A percentile compares a stretch with the other conserved stretches of the same genome.
Evolutionary conservation across 2,797 vertebrate species (phyloP).

Genomic region (Podarcis siculus): DNA sequence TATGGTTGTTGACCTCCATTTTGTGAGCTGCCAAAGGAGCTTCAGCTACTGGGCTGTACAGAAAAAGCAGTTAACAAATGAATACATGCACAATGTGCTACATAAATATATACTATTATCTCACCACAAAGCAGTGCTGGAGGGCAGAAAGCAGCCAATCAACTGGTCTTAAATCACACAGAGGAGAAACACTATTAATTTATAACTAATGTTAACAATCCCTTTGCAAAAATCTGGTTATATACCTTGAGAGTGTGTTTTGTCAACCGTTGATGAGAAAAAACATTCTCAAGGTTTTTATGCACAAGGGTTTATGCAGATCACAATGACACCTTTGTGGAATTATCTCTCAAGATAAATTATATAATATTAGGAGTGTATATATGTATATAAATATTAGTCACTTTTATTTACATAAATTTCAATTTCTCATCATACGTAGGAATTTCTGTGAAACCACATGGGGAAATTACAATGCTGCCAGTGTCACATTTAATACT

Average conservation of each 20-base stretch:
- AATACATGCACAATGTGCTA: neutral
- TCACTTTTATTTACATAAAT: conserved; percentile 42
- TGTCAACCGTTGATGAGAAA: conserved; percentile 8
- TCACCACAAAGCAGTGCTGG: neutral
- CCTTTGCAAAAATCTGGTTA: neutral
- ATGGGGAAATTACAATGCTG: conserved; percentile 32
- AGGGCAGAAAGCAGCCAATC: neutral
- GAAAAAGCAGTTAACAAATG: neutral
- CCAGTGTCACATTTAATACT: conserved; percentile 29
- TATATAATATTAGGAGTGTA: neutral
- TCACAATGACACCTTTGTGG: neutral
- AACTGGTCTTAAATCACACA: neutral
- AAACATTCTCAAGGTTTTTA: conserved; percentile 1
- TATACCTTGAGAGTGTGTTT: neutral
- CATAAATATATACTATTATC: neutral
- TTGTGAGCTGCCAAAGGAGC: neutral
- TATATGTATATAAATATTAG: conserved; percentile 24
- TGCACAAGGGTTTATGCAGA: neutral
- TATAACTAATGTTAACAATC: neutral
- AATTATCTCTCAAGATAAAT: conserved; percentile 14
- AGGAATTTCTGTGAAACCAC: conserved; percentile 10
- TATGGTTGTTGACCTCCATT: neutral
- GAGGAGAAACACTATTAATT: neutral
- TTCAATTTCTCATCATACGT: conserved; percentile 9
- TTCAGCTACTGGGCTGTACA: neutral